Base-by-base conservation (phyloP, 2,888 invertebrate genomes). In the Sipunculus nudus region DNA sequence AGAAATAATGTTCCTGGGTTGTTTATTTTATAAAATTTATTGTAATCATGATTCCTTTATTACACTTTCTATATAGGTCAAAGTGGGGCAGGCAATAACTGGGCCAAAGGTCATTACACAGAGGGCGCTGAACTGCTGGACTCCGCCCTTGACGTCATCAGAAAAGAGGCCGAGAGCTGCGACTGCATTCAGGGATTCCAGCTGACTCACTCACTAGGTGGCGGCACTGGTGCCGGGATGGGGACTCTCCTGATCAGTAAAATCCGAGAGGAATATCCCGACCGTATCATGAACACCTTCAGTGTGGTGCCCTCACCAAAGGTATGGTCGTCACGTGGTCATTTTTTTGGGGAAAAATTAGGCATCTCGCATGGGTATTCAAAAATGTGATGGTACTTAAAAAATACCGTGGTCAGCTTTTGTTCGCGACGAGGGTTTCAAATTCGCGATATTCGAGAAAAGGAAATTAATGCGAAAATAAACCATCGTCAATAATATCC, bases 201-300 rank as follows among this genome's bases (percentile, higher is more conserved):
- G 65, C 59, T 81, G 55, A 78, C 80, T 31, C 82, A 82, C 56
- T 94, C 93, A 0, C 86, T 94, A 19, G 93, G 94, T 1, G 94
- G 94, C 6, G 93, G 94, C 19, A 94, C 93, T 0, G 94, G 94
- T 0, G 67, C 92, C 0, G 94, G 93, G 0, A 89, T 94, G 90
- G 94, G 93, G 6, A 94, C 94, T 0, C 84, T 94, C 2, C 89
- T 96, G 71, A 96, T 96, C 80, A 94, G 94, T 72, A 96, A 96
- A 86, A 96, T 96, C 85, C 90, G 96, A 76, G 96, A 96, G 86
- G 96, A 96, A 87, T 96, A 96, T 84, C 96, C 96, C 74, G 96
- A 96, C 87, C 91, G 96, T 87, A 96, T 96, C 77, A 96, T 96
- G 96, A 94, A 93, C 88, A 96, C 95, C 81, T 96, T 94, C 87